Evolutionary conservation across 2,113 vertebrate genomes (phyloP), one percentile per base, ranked within the genome.

Genomic region (Aythya baeri): DNA sequence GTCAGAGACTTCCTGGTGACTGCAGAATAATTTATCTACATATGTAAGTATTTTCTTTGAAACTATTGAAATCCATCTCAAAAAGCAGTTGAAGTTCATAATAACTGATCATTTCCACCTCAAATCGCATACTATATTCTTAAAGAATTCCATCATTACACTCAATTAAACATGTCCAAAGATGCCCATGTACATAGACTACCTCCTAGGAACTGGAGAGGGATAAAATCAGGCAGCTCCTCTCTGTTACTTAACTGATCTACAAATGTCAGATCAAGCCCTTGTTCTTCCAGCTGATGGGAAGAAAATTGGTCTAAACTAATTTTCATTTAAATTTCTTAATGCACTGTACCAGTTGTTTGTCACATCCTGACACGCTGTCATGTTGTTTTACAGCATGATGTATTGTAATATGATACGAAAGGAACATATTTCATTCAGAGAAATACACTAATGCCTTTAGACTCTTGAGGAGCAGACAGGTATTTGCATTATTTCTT

Each of bases 261-360:
- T 49, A 94, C 83, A 92, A n/a, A 92, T 21, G 86, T 92, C 92
- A 77, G 41, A 84, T 54, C 44, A 41, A 95, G n/a, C 70, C 17
- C 88, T 36, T 54, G 16, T 65, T 95, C 77, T 82, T 94, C 62
- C 81, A 91, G 74, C 13, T 91, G 93, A 94, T 93, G 78, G 96
- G 80, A 95, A 94, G 93, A 88, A 91, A 90, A 90, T 85, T 91
- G 88, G 50, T 85, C 93, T 77, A 50, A 77, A 92, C 57, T 91
- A 58, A 95, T 93, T 95, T 96, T 81, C 83, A 94, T 96, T 97
- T 97, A 95, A 83, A 96, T 92, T 96, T 85, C 93, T 87, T 95
- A 87, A 97, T 97, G 91, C 73, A 46, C 25, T 16, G 3, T 72
- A 84, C 95, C 58, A 84, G 79, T 85, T 93, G 94, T 83, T 97